A percentile compares a stretch with the other conserved stretches of the same genome.
These are phyloP conservation scores for Paradoxurus hermaphroditus DNA, from an alignment of 2,113 vertebrate species.

Conservation along the genomic window DNA sequence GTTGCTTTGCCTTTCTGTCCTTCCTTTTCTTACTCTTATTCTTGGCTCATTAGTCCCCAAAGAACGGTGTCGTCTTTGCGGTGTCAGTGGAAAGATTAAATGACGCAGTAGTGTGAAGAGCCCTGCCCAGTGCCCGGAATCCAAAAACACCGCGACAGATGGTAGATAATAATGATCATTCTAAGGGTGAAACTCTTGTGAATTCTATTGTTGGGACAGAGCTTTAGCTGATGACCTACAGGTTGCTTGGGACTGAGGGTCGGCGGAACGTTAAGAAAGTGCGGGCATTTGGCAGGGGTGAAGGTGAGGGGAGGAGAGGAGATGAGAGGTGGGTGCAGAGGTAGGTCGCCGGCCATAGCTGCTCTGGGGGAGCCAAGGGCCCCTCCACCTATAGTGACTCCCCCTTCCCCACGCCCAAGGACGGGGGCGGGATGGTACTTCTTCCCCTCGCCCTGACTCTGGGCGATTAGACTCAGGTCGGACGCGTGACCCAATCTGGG, in stretches of 20 bases:
- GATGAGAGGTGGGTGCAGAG: neutral
- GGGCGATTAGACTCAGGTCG: neutral
- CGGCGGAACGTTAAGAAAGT: neutral
- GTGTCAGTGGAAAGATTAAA: neutral
- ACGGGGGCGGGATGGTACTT: accelerated
- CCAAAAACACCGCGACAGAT: neutral
- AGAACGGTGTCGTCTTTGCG: neutral
- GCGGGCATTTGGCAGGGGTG: neutral
- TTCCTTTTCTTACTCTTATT: neutral
- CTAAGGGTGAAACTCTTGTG: neutral
- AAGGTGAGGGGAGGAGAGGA: neutral
- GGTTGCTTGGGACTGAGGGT: neutral
- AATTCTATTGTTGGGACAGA: neutral
- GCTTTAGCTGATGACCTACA: neutral
- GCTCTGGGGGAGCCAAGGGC: neutral
- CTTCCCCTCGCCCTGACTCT: accelerated
- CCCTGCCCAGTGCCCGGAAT: neutral
- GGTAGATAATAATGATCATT: neutral
- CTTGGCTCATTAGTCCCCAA: no score
- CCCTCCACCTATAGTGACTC: neutral
- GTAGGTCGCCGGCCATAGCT: neutral
- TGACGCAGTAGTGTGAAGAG: neutral
- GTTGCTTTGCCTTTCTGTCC: neutral
- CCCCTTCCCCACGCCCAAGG: no score
- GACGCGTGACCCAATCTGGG: neutral